Conservation (phyloP, 2,888 invertebrate genomes). For the Ischnura elegans region DNA sequence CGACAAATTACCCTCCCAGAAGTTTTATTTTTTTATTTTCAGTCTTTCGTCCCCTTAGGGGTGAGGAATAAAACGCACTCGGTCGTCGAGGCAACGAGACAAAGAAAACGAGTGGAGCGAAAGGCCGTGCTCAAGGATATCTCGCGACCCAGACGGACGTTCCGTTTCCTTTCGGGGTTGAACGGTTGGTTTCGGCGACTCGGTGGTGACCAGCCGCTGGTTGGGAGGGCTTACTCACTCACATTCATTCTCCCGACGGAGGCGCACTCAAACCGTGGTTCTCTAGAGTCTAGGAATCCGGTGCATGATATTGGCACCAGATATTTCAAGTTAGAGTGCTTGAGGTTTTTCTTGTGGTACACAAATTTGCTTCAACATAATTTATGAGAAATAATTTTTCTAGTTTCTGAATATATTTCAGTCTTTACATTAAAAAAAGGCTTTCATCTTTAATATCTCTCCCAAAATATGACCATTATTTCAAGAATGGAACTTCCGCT, state of each 20-base stretch:
- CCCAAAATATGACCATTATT: no score
- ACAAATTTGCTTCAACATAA: no score
- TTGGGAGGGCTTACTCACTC: background rate
- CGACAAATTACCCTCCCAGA: background rate
- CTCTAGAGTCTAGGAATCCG: no score
- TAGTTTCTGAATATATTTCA: no score
- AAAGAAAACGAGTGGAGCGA: background rate
- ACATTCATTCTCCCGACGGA: conserved; percentile 1
- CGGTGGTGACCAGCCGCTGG: background rate
- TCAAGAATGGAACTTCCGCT: no score
- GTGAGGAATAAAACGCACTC: background rate
- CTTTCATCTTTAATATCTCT: no score
- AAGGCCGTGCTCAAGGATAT: background rate
- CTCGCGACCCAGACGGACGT: background rate
- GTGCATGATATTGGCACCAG: no score
- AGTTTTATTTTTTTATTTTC: background rate
- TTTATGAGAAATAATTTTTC: no score
- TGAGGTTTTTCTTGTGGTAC: no score
- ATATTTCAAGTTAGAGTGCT: no score
- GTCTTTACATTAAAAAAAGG: no score
- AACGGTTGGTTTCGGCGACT: background rate
- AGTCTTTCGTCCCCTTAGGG: background rate
- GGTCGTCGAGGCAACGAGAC: background rate
- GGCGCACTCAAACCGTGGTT: background rate
- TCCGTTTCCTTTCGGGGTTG: background rate